Evolutionary conservation across 2,113 vertebrate species (phyloP), one percentile per base, ranked within the genome.

Genomic region (Thryonomys swinderianus): DNA sequence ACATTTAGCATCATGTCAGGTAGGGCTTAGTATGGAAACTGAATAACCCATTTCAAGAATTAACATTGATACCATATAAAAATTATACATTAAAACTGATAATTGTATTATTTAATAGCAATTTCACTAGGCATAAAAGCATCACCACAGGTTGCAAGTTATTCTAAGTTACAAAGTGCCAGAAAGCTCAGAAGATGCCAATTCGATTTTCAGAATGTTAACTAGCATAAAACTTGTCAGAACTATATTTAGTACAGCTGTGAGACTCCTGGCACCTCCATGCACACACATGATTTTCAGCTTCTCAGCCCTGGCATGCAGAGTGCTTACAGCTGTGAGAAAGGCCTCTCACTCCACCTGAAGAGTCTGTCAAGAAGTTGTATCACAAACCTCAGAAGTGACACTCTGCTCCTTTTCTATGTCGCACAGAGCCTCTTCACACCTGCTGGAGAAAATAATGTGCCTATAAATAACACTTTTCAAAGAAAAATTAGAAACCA

Each of bases 361-460:
- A 88, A 88, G 62, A 30, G 73, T 66, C 83, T 81, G 66, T 86
- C 86, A 97, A 61, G 92, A 80, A 78, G 67, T 94, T 53, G 89
- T 88, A 91, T 67, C 78, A 95, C 93, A 91, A 88, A 94, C 88
- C 85, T 90, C 20, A 0, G 45, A 95, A 88, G 55, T 95, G 95
- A 57, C 87, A 64, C 82, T 96, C 93, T 55, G 88, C 66, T 91
- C 42, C 86, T 88, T 76, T 90, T 93, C 88, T n/a, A 9, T 11
- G 66, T n/a, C 57, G 53, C 92, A 87, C 45, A 81, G 64, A 95
- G n/a, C 73, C 90, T 73, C 51, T 95, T 97, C 59, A 34, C 96
- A 96, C 37, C 69, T 90, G 88, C 11, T 13, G 73, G 64, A 90
- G 42, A 90, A 90, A 86, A 67, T 0, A 62, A 51, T 17, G 5